Evolutionary conservation across 2,797 vertebrate species (phyloP), one percentile per base, ranked within the genome.

Genomic region (Aselliscus stoliczkanus): DNA sequence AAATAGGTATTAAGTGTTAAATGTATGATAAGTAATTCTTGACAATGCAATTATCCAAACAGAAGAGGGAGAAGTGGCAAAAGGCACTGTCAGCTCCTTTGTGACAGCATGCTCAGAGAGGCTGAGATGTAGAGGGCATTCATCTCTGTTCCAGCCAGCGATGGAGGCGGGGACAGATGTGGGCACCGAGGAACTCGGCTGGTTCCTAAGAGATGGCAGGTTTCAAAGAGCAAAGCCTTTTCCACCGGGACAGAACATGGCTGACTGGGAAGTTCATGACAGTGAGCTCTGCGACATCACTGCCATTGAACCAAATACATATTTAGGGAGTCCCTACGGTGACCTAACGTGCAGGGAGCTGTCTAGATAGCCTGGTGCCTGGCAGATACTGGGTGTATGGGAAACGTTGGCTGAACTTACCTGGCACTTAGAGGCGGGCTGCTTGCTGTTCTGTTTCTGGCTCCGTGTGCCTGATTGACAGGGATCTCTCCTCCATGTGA

Each of bases 1-100:
- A 98, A 99, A 98, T 97, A 98, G 98, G 98, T 98, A 98, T 98
- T 98, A 98, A 98, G 97, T 97, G 97, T 96, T 99, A 99, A 99
- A 98, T 98, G 98, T 85, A 98, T 96, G 98, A 98, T 98, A 99
- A 98, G 98, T 98, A 98, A 98, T 98, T 98, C 97, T 98, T 98
- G 98, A 98, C 98, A 98, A 97, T 39, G 98, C 96, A 98, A 98
- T 98, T 98, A 98, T 98, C 98, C 98, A 98, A 98, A 98, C 98
- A 98, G 98, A 98, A 98, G 95, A 97, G 90, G 95, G 95, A 97
- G 98, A 98, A 96, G 96, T 97, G 97, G 97, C 95, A 97, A 98
- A 94, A 94, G 97, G 95, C 95, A 58, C 86, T 97, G 98, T 98
- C 98, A 98, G 29, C 97, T 95, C 85, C 58, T 97, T 96, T 95